Conservation (phyloP, 2,113 vertebrate genomes). For the Microcebus ravelobensis region DNA sequence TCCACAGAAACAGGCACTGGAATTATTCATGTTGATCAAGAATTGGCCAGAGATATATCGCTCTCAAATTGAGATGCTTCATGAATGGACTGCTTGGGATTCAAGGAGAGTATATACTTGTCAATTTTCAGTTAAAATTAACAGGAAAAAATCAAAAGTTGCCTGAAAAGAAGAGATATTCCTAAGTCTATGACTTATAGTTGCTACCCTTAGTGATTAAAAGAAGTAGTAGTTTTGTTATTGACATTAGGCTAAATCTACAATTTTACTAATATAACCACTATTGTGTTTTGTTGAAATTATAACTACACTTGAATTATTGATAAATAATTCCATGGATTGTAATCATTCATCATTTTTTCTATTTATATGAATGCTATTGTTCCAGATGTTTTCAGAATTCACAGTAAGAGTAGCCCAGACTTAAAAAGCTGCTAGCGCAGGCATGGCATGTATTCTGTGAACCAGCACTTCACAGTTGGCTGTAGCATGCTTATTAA, state of each 20-base stretch:
- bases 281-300: neutral
- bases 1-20: neutral
- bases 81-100: neutral
- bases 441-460: neutral
- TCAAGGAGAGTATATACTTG: neutral
- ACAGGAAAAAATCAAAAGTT: slow-evolving; percentile 24
- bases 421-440: neutral
- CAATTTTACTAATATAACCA: neutral
- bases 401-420: neutral
- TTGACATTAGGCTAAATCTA: neutral
- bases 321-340: neutral
- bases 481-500: neutral
- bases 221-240: neutral
- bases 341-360: neutral
- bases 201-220: neutral
- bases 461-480: neutral
- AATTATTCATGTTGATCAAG: neutral
- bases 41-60: neutral
- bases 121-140: neutral
- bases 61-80: neutral
- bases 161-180: neutral
- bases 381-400: neutral
- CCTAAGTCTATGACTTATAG: neutral
- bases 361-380: neutral
- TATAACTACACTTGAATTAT: neutral